Conservation (phyloP, 2,113 vertebrate genomes). For the Datnioides undecimradiatus region DNA sequence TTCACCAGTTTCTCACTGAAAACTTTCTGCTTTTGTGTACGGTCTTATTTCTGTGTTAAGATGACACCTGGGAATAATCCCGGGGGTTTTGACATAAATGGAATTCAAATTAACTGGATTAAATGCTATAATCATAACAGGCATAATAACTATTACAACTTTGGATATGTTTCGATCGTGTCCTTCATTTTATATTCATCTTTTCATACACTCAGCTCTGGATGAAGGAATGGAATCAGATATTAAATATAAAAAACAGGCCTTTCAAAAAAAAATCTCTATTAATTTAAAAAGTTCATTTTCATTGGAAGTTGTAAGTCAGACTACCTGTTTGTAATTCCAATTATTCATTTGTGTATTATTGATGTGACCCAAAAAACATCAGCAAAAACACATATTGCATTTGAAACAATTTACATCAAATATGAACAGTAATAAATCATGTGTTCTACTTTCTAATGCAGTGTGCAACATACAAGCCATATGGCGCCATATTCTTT, state of each 20-base stretch:
- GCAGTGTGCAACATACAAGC: conserved; percentile 32
- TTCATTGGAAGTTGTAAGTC: conserved; percentile 6
- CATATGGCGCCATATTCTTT: conserved; percentile 67
- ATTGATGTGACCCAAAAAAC: conserved; percentile 38
- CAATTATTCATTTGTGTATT: conserved; percentile 1
- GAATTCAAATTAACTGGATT: conserved; percentile 70
- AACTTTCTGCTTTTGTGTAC: conserved; percentile 70
- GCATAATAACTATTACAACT: conserved; percentile 59
- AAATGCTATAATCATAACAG: conserved; percentile 66
- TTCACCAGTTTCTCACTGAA: conserved; percentile 52
- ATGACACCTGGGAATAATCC: conserved; percentile 76
- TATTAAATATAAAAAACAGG: neutral
- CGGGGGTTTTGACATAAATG: conserved; percentile 56
- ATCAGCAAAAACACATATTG: conserved; percentile 6
- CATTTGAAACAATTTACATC: conserved; percentile 48
- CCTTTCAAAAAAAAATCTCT: neutral
- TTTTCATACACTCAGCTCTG: conserved; percentile 1
- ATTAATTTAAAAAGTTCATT: neutral
- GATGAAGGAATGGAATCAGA: conserved; percentile 25
- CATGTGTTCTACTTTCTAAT: conserved; percentile 50
- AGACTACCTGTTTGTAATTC: neutral
- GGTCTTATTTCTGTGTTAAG: conserved; percentile 72
- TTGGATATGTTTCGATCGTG: conserved; percentile 57
- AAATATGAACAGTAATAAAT: conserved; percentile 57
- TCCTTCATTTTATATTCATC: conserved; percentile 40